These are phyloP conservation scores for Pangasius macronema DNA, from an alignment of 2,797 vertebrate species.

Conservation along the genomic window DNA sequence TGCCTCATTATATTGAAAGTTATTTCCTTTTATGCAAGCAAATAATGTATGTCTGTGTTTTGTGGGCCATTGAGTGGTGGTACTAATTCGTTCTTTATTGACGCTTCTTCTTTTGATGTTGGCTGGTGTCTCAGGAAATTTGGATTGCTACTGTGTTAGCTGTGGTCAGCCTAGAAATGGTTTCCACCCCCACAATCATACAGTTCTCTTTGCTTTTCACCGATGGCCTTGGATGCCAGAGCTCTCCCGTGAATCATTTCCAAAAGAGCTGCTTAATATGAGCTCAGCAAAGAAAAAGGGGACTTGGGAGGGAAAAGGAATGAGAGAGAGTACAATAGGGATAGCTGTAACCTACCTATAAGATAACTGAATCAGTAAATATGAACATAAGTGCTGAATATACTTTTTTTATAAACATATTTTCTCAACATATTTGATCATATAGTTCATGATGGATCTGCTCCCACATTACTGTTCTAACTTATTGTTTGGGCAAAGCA, in stretches of 20 bases:
- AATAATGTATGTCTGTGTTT: neutral
- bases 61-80: neutral
- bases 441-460: neutral
- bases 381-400: neutral
- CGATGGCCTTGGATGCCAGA: neutral
- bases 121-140: neutral
- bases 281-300: neutral
- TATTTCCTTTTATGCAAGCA: neutral
- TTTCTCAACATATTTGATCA: neutral
- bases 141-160: constrained; percentile 6
- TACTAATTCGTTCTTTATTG: neutral
- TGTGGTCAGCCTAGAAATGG: neutral
- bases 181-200: constrained; percentile 1
- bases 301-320: neutral
- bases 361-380: neutral
- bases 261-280: neutral
- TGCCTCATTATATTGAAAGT: neutral
- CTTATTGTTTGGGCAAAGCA: neutral
- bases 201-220: constrained; percentile 6
- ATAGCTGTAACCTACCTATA: neutral
- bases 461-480: neutral
- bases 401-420: neutral
- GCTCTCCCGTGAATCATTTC: neutral
- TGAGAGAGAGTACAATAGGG: neutral
- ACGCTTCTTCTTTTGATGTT: neutral